Percentiles rank a stretch among this genome's conserved stretches.
Evolutionary conservation across 1,140 invertebrate genomes (phyloP).

Genomic region (Trachymyrmex septentrionalis): DNA sequence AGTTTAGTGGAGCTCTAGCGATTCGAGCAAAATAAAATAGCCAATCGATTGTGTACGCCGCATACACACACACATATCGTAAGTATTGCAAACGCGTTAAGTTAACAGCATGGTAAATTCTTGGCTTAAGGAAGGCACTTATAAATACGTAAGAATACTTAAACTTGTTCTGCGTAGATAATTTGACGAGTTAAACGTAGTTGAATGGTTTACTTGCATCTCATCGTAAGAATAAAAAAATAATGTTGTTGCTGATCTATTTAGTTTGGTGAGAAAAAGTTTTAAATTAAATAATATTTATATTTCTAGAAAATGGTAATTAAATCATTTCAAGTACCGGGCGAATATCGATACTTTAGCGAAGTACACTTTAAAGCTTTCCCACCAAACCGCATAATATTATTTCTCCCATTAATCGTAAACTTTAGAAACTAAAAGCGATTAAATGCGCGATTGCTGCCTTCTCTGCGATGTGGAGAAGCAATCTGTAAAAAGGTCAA

Average conservation of each 20-base stretch:
- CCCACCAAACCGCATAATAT: constrained; percentile 4
- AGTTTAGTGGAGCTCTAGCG: constrained; percentile 36
- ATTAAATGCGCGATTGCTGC: constrained; percentile 8
- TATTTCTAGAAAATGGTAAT: background rate
- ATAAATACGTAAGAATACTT: background rate
- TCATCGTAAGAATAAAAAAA: background rate
- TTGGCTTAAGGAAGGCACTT: background rate
- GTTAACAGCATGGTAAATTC: constrained; percentile 5
- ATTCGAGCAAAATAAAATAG: constrained; percentile 69
- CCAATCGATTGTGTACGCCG: constrained; percentile 65
- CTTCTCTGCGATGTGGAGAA: background rate
- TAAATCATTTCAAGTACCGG: background rate
- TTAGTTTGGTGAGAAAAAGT: background rate
- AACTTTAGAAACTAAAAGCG: constrained; percentile 31
- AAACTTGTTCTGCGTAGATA: background rate
- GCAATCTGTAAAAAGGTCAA: constrained; percentile 43
- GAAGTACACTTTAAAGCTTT: background rate
- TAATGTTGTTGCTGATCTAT: background rate
- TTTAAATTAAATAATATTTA: background rate
- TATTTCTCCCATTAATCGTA: constrained; percentile 12
- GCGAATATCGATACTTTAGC: constrained; percentile 2
- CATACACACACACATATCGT: too few relatives aligned
- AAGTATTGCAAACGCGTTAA: background rate
- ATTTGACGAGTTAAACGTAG: too few relatives aligned
- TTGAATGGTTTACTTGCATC: background rate